phyloP scores from a whole-genome alignment of 2,888 invertebrate species.

The Megamerina dolium region DNA sequence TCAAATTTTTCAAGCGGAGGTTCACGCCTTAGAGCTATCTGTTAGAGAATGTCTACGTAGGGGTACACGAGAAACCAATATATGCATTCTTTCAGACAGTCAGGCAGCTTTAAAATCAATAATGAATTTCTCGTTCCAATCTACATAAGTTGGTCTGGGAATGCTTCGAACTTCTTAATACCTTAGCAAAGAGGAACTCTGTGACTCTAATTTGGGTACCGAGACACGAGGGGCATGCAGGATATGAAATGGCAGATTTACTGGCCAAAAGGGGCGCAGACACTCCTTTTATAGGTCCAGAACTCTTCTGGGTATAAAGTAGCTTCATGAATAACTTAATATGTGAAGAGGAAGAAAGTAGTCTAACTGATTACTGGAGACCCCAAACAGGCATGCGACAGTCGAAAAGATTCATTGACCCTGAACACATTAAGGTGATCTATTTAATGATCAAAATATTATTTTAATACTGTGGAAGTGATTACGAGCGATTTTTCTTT shows the following conservation, averaged over 20 bases:
- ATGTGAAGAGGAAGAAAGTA: not conserved
- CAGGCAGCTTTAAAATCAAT: not conserved
- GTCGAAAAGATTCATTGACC: not conserved
- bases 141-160: not conserved
- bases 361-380: not conserved
- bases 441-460: no score
- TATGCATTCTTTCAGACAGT: not conserved
- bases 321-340: not conserved
- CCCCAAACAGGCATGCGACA: not conserved
- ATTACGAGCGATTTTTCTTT: no score
- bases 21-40: not conserved
- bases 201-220: not conserved
- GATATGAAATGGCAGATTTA: not conserved
- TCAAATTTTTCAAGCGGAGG: not conserved
- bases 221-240: not conserved
- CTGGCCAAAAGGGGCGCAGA: not conserved
- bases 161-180: not conserved
- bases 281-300: not conserved
- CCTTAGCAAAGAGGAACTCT: not conserved
- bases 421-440: not conserved
- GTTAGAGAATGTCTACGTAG: not conserved
- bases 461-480: no score
- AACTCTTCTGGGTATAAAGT: not conserved
- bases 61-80: not conserved
- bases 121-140: not conserved